These are phyloP conservation scores for Saguinus imperator DNA, from an alignment of 2,113 vertebrate species.

Conservation along the genomic window DNA sequence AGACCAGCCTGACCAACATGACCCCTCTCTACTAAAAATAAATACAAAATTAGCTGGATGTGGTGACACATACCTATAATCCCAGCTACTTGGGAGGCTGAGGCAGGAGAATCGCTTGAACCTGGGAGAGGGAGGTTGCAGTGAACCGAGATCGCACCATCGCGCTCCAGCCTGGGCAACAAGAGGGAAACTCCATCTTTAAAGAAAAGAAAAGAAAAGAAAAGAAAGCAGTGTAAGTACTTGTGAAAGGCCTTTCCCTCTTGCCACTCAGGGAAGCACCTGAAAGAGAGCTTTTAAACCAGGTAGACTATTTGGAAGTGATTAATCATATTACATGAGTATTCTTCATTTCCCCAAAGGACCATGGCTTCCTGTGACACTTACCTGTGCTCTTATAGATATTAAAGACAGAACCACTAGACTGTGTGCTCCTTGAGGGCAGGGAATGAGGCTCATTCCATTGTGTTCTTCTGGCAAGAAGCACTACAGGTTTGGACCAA, in stretches of 20 bases:
- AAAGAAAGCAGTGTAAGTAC: neutral
- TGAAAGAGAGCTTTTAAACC: neutral
- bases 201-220: no score
- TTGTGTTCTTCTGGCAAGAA: neutral
- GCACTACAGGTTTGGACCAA: neutral
- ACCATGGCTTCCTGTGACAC: neutral
- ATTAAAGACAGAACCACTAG: neutral
- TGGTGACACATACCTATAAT: no score
- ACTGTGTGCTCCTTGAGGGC: slow-evolving; percentile 15
- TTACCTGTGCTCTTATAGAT: neutral
- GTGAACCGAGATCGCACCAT: no score
- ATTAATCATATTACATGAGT: neutral
- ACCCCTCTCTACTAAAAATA: no score
- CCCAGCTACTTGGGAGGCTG: no score
- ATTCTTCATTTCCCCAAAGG: neutral
- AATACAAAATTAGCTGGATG: no score
- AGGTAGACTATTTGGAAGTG: neutral
- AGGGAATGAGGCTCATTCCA: neutral
- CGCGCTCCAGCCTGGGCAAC: no score
- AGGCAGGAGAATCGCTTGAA: no score
- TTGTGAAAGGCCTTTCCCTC: neutral
- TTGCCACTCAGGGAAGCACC: neutral
- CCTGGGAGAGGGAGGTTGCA: no score
- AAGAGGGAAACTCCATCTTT: no score
- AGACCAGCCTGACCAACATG: no score